Base-by-base conservation (phyloP, 2,797 vertebrate species). In the Sciurus carolinensis region DNA sequence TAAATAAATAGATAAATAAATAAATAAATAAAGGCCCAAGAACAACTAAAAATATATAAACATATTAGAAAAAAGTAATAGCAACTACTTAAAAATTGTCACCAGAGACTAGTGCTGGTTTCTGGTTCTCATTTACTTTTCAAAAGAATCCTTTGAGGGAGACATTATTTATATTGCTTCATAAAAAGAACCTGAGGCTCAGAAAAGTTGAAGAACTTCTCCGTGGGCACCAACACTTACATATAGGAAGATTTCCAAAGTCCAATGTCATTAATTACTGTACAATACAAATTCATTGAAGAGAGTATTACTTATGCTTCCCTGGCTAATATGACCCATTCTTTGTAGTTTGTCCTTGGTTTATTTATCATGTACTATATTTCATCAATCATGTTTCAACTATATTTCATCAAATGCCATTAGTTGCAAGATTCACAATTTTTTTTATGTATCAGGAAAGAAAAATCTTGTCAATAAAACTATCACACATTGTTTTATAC, bases 201-300 rank as follows among this genome's bases (percentile, higher is more conserved):
- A 5, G 72, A 84, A 91, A 94, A 89, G 54, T 89, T 75, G 52
- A 86, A 79, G 52, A 82, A 86, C 11, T 91, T 94, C 50, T 12
- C 39, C 42, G 28, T 77, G 59, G 64, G 36, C n/a, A 76, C 39
- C 33, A 52, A 67, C 3, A 36, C 17, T 93, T 80, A 90, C 2
- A 36, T 79, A 14, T 20, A 79, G 64, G 30, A 52, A 10, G 2
- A 9, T 36, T 82, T 67, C 30, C 42, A n/a, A 80, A 22, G 18
- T 79, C 64, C 36, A 66, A 2, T 12, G 39, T 42, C 66, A 44
- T 15, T 90, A 13, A 54, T 66, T 62, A 18, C 3, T n/a, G 5
- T 52, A 57, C 10, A 24, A 62, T 1, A 13, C 24, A 82, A 87
- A 69, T 79, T 77, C 72, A 44, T 20, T 39, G 12, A 85, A 5